Base-by-base conservation (phyloP, 2,797 vertebrate genomes). In the Ciconia nigra region DNA sequence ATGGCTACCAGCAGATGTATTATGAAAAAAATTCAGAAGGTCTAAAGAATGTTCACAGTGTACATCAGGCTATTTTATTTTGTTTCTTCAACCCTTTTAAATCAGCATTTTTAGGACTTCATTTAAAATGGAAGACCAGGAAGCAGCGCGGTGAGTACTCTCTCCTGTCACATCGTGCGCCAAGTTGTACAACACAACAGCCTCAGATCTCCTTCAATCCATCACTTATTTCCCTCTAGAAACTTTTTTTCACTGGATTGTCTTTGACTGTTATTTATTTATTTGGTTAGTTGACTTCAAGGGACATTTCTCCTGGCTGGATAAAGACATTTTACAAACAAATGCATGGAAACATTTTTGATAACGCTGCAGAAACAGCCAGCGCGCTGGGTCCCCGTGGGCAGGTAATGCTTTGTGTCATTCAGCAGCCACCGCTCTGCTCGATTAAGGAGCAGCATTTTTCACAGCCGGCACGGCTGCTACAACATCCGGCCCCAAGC, bases 211-310 rank as follows among this genome's bases (percentile, higher is more conserved):
- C 87, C 82, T 96, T 54, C 89, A 89, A 96, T 97, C 93, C 92
- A 92, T 93, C 95, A 95, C 82, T 92, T 90, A 83, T 72, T 96
- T 93, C 95, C 95, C 93, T 94, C 90, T 93, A 96, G 96, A 97
- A 97, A 72, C 81, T 76, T 84, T 31, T 18, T 37, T 12, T 33
- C 3, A 1, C 63, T 12, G 29, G 9, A 65, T 94, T 94, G 72
- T 93, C 82, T 95, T 87, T 70, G 87, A 51, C 76, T 55, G 49
- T 86, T 96, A 83, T 71, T 95, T 96, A 73, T 95, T 93, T 93
- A 90, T 93, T 90, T 91, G 57, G 18, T 87, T 81, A 92, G 71
- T 17, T 97, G 93, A 95, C 93, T 97, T 93, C 90, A 87, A 96
- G 95, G 95, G 90, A 93, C 82, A 3, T 96, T 83, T 87, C 86